phyloP scores from a whole-genome alignment of 2,797 vertebrate genomes.

The Staurois parvus region DNA sequence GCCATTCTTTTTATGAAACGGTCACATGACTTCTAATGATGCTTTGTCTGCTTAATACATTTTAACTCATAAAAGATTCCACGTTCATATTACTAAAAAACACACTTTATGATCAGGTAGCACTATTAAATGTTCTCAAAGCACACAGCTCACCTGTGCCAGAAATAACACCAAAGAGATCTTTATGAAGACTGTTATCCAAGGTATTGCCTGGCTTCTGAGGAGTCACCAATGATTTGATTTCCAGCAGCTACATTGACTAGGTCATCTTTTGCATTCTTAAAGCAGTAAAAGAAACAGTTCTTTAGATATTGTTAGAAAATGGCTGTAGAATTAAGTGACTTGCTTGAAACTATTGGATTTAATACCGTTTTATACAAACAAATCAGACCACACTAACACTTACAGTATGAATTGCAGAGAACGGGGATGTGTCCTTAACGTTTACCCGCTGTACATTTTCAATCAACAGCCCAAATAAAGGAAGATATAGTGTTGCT shows the following conservation, averaged over 20 bases:
- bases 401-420: slow-evolving; percentile 82
- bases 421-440: slow-evolving; percentile 83
- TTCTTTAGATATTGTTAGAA: not conserved
- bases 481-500: slow-evolving; percentile 93
- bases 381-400: not conserved
- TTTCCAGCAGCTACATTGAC: slow-evolving; percentile 72
- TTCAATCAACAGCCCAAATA: slow-evolving; percentile 95
- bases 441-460: slow-evolving; percentile 91
- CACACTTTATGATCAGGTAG: not conserved
- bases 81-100: not conserved
- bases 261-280: slow-evolving; percentile 88
- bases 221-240: slow-evolving; percentile 81
- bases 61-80: not conserved
- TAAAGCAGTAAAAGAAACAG: slow-evolving; percentile 41
- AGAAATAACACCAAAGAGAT: slow-evolving; percentile 93
- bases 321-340: not conserved
- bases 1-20: not conserved
- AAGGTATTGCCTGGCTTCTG: slow-evolving; percentile 85
- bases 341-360: too few species aligned
- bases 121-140: not conserved
- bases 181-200: slow-evolving; percentile 92
- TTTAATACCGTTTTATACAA: not conserved
- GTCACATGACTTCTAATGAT: not conserved
- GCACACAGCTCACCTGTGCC: slow-evolving; percentile 84
- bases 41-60: not conserved